These are phyloP conservation scores for Melanerpes formicivorus DNA, from an alignment of 2,113 vertebrate genomes.

Conservation along the genomic window DNA sequence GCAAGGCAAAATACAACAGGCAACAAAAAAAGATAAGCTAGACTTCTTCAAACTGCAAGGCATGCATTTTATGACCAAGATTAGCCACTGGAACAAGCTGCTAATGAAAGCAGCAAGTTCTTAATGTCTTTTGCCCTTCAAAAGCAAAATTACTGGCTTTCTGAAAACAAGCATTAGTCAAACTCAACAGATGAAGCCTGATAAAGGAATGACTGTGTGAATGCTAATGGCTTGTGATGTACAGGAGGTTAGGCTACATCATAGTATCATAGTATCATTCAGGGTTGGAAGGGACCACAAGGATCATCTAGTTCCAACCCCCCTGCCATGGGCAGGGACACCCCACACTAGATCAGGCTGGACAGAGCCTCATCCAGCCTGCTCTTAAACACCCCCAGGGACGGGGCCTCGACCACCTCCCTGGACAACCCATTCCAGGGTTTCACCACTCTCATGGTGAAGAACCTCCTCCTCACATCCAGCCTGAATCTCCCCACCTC, in stretches of 20 bases:
- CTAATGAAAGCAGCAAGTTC: conserved; percentile 17
- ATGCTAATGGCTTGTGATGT: neutral
- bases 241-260: conserved; percentile 9
- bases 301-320: no score
- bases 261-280: no score
- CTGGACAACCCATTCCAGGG: no score
- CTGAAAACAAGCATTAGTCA: conserved; percentile 52
- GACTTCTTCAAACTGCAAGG: neutral
- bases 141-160: conserved; percentile 32
- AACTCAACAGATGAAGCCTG: conserved; percentile 19
- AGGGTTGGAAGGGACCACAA: no score
- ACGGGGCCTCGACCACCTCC: no score
- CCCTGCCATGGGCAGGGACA: no score
- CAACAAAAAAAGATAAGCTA: neutral
- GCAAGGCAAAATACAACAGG: neutral
- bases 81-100: conserved; percentile 34
- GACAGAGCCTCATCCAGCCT: no score
- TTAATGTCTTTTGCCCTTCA: neutral
- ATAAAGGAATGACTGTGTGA: neutral
- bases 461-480: no score
- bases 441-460: no score
- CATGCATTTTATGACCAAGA: neutral
- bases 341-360: no score
- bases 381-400: no score
- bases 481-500: no score